phyloP scores from a whole-genome alignment of 2,113 vertebrate species.

The Phrynocephalus versicolor region DNA sequence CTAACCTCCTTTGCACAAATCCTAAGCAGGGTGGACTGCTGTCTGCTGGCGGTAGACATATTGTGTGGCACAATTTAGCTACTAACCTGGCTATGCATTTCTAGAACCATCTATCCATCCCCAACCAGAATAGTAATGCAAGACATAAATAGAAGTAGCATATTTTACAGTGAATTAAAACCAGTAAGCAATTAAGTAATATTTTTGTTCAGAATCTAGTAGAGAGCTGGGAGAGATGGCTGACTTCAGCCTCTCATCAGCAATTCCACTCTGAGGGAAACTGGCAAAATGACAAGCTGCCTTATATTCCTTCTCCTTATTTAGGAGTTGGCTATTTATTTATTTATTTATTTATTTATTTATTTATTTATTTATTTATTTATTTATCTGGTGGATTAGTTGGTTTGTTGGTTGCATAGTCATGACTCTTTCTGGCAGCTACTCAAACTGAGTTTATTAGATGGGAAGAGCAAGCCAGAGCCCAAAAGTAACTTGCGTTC shows the following conservation, averaged over 20 bases:
- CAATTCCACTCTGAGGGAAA: background rate
- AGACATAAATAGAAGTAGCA: too few relatives aligned
- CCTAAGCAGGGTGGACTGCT: too few relatives aligned
- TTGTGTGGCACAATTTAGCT: background rate
- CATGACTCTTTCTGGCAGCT: too few relatives aligned
- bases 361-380: too few relatives aligned
- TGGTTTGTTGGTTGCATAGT: too few relatives aligned
- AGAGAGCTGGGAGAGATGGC: background rate
- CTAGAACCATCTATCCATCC: too few relatives aligned
- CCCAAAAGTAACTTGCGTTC: too few relatives aligned
- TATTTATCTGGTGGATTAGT: too few relatives aligned
- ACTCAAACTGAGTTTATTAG: too few relatives aligned
- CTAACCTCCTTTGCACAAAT: background rate
- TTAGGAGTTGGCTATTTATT: background rate
- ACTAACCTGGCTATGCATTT: background rate
- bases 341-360: too few relatives aligned
- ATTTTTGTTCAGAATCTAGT: background rate
- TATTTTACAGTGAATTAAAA: background rate
- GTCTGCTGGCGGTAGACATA: background rate
- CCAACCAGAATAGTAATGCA: too few relatives aligned
- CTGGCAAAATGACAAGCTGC: background rate
- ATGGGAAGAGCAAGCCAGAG: too few relatives aligned
- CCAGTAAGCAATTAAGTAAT: background rate
- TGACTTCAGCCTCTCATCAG: background rate
- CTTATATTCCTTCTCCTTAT: background rate